phyloP scores from a whole-genome alignment of 2,888 invertebrate genomes.

The Leptopterna dolabrata region DNA sequence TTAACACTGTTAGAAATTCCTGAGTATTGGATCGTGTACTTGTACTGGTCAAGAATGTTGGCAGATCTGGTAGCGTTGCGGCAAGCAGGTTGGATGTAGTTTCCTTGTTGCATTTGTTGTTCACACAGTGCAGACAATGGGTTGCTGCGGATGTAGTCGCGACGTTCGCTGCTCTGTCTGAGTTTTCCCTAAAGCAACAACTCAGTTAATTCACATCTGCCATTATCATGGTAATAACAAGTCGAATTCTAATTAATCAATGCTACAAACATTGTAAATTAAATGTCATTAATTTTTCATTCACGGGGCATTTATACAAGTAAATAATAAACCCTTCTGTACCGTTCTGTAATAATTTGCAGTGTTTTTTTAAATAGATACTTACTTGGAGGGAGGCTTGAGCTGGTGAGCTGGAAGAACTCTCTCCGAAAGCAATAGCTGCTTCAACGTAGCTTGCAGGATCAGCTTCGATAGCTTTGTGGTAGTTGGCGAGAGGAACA shows the following conservation, averaged over 20 bases:
- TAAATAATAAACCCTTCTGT: too few relatives aligned
- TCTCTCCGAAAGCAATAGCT: conserved; percentile 52
- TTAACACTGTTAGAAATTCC: conserved; percentile 68
- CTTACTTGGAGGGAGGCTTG: background rate
- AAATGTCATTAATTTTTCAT: too few relatives aligned
- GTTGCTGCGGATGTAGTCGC: conserved; percentile 69
- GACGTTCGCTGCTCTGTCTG: conserved; percentile 70
- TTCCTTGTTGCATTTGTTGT: conserved; percentile 70
- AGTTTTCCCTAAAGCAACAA: conserved; percentile 66
- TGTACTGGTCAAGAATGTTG: conserved; percentile 70
- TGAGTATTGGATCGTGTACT: conserved; percentile 70
- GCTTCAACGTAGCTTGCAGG: conserved; percentile 53
- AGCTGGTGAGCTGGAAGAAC: conserved; percentile 66
- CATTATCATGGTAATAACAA: too few relatives aligned
- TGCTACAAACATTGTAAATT: too few relatives aligned
- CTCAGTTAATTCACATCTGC: background rate
- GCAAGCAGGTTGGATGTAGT: conserved; percentile 72
- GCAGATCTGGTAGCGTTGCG: conserved; percentile 71
- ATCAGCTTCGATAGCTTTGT: conserved; percentile 54
- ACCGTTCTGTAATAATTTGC: too few relatives aligned
- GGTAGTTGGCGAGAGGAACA: conserved; percentile 66
- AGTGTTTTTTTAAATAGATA: too few relatives aligned
- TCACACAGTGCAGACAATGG: conserved; percentile 69
- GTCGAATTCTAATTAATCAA: too few relatives aligned
- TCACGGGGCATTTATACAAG: too few relatives aligned